Evolutionary conservation across 1,140 invertebrate genomes (phyloP), one percentile per base, ranked within the genome.

Genomic region (Calycopis cecrops): DNA sequence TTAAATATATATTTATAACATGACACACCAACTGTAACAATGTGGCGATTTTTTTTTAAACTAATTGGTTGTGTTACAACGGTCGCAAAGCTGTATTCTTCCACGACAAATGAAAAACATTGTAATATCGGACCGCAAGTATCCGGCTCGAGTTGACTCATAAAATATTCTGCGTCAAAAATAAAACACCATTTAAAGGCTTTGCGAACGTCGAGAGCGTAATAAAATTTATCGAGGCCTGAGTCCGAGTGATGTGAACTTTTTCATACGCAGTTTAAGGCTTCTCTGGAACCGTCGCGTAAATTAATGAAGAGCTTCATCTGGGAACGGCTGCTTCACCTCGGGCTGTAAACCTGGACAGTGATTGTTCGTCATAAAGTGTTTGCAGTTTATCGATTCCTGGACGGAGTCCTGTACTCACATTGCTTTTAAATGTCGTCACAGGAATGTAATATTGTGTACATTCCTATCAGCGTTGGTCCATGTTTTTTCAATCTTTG

Each of bases 241-340:
- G 14, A 44, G 40, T 44, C 8, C 7, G 40, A 14, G 40, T 8
- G 8, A 44, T 16, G 17, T 0, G 14, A 1, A 14, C 17, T 44
- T 44, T 44, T 44, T 16, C 40, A 44, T 44, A 1, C 17, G 40
- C 16, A 44, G 40, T 37, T 37, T 37, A 10, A 71, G 57, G 59
- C 21, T 83, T 85, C 79, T 72, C 59, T 58, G 64, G 66, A 85
- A 71, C 58, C 52, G 62, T 72, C 69, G 55, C 64, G 69, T 81
- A 81, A 80, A 81, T 82, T 82, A 84, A 84, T 79, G 64, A 74
- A 71, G 72, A 63, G 65, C 67, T 67, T 67, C 54, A 44, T 64
- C 70, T 67, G 67, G 59, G 60, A 65, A 57, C 60, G 53, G 62
- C 73, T 74, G 64, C 68, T 69, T 63, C 64, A 55, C 62, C 59